phyloP scores from a whole-genome alignment of 2,888 invertebrate species.

The Phoenoteleia sp. region DNA sequence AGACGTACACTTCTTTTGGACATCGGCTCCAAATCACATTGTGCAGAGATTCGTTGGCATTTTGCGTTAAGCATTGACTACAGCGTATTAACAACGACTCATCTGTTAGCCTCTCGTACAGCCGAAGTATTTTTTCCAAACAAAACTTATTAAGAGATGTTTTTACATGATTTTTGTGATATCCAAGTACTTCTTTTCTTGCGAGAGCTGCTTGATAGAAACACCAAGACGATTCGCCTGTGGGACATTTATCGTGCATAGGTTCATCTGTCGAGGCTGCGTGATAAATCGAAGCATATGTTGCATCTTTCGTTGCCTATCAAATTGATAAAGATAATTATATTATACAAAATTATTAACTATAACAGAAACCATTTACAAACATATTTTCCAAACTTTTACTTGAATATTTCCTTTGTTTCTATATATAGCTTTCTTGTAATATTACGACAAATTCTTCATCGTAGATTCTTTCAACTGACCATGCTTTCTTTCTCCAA shows the following conservation, averaged over 20 bases:
- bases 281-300: constrained; percentile 59
- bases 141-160: constrained; percentile 44
- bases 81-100: constrained; percentile 43
- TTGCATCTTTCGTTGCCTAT: constrained; percentile 60
- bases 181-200: constrained; percentile 10
- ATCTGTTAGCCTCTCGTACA: constrained; percentile 44
- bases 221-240: constrained; percentile 20
- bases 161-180: constrained; percentile 24
- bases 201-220: constrained; percentile 58
- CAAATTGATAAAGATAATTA: background rate
- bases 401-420: constrained; percentile 48
- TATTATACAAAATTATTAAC: background rate
- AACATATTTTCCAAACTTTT: background rate
- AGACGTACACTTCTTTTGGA: constrained; percentile 28
- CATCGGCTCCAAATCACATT: constrained; percentile 51
- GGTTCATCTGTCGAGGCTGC: constrained; percentile 55
- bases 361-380: background rate
- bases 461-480: constrained; percentile 18
- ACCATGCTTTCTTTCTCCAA: constrained; percentile 35
- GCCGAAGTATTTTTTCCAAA: constrained; percentile 46
- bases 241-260: constrained; percentile 37
- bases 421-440: constrained; percentile 44
- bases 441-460: constrained; percentile 24
- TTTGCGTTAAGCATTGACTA: constrained; percentile 52
- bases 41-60: constrained; percentile 60